Percentiles rank a stretch among this genome's conserved stretches.
These are phyloP conservation scores for Amphiprion percula DNA, from an alignment of 2,113 vertebrate genomes.

Conservation along the genomic window DNA sequence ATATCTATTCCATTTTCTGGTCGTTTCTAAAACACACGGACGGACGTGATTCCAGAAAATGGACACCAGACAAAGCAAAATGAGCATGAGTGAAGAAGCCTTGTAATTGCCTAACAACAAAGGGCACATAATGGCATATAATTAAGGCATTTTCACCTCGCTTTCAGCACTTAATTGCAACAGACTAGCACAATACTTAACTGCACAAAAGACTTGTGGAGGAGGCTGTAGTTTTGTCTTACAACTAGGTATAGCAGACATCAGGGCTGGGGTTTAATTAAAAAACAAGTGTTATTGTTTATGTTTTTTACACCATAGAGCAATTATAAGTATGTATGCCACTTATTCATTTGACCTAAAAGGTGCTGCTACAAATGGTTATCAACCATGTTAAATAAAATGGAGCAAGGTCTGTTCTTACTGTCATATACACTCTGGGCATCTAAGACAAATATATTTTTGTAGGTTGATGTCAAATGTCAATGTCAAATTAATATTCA, in stretches of 20 bases:
- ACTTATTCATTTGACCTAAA: not conserved
- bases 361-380: not conserved
- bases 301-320: not conserved
- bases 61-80: constrained; percentile 35
- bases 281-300: not conserved
- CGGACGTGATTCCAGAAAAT: constrained; percentile 49
- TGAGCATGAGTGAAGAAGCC: constrained; percentile 40
- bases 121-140: constrained; percentile 46
- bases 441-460: not conserved
- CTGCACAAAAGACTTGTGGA: constrained; percentile 40
- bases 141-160: constrained; percentile 61
- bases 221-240: constrained; percentile 17
- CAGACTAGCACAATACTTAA: constrained; percentile 50
- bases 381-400: constrained; percentile 8
- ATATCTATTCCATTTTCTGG: constrained; percentile 42
- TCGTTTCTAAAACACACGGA: constrained; percentile 33
- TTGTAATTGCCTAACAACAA: constrained; percentile 60
- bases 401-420: not conserved
- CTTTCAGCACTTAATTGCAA: constrained; percentile 57
- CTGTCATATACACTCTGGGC: not conserved
- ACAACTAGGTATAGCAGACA: constrained; percentile 5
- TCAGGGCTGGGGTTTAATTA: constrained; percentile 31
- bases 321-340: constrained; percentile 5
- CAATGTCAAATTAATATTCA: too few relatives aligned
- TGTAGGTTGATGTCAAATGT: too few relatives aligned